phyloP scores from a whole-genome alignment of 2,113 vertebrate species.

The Myanophis thanlyinensis region DNA sequence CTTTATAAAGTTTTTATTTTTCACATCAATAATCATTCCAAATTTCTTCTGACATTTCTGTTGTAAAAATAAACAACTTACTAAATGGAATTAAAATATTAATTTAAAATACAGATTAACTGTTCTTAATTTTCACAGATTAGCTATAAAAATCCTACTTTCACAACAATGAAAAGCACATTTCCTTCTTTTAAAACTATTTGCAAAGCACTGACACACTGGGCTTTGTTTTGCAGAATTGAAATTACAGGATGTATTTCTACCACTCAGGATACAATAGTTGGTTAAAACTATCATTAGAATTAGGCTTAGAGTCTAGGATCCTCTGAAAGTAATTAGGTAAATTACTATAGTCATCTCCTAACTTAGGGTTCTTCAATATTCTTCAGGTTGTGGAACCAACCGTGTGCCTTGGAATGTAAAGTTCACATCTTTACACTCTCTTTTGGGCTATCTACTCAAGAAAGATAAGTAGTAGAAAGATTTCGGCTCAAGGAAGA shows the following conservation, averaged over 20 bases:
- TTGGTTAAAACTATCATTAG: neutral
- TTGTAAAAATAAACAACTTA: conserved; percentile 32
- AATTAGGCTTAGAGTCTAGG: neutral
- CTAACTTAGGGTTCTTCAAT: neutral
- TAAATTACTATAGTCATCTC: neutral
- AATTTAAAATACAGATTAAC: conserved; percentile 6
- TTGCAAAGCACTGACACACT: neutral
- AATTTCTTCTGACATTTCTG: conserved; percentile 62
- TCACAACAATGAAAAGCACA: neutral
- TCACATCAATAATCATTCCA: neutral
- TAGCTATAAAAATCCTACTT: neutral
- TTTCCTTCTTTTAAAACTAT: neutral
- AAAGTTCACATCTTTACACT: neutral
- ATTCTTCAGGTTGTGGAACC: neutral
- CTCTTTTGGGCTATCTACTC: neutral
- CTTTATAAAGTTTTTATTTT: conserved; percentile 30
- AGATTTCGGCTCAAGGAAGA: neutral
- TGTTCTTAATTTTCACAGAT: neutral
- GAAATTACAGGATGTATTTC: conserved; percentile 1
- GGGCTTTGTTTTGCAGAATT: conserved; percentile 43
- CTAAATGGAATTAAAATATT: neutral
- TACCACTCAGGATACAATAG: conserved; percentile 5
- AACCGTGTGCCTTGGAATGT: neutral
- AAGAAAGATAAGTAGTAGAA: neutral
- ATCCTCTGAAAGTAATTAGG: neutral